Evolutionary conservation across 2,113 vertebrate species (phyloP).

Genomic region (Clinocottus analis): DNA sequence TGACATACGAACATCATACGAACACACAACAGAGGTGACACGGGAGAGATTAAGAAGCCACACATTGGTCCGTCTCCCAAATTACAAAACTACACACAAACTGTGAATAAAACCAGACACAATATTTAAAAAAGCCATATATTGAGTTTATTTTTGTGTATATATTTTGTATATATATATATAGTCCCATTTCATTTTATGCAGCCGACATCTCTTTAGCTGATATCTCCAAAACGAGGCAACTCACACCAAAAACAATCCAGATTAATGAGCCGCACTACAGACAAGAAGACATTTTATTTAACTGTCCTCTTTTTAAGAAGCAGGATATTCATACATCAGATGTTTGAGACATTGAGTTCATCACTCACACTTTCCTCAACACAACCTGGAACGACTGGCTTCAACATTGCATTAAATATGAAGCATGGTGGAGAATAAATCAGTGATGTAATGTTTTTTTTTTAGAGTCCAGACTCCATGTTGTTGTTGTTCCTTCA

Average conservation of each 20-base stretch:
- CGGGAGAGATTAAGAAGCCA: background rate
- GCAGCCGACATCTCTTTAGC: too few species aligned
- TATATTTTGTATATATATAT: too few species aligned
- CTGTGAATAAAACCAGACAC: background rate
- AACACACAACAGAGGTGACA: background rate
- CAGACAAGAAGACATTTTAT: background rate
- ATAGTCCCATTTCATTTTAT: too few species aligned
- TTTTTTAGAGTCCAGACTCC: background rate
- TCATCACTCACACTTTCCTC: background rate
- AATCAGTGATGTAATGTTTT: background rate
- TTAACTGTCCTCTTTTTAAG: too few species aligned
- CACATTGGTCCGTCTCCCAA: background rate
- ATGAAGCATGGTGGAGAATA: too few species aligned
- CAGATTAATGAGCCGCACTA: background rate
- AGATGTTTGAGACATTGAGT: background rate
- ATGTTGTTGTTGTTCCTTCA: conserved; percentile 27
- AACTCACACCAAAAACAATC: background rate
- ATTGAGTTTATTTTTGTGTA: too few species aligned
- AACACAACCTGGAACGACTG: background rate
- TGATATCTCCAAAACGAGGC: background rate
- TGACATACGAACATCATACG: background rate
- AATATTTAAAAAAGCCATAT: too few species aligned
- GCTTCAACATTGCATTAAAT: too few species aligned
- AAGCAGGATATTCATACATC: too few species aligned
- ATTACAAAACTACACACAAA: background rate